These are phyloP conservation scores for Chloroclysta siterata DNA, from an alignment of 2,888 invertebrate genomes.

Conservation along the genomic window DNA sequence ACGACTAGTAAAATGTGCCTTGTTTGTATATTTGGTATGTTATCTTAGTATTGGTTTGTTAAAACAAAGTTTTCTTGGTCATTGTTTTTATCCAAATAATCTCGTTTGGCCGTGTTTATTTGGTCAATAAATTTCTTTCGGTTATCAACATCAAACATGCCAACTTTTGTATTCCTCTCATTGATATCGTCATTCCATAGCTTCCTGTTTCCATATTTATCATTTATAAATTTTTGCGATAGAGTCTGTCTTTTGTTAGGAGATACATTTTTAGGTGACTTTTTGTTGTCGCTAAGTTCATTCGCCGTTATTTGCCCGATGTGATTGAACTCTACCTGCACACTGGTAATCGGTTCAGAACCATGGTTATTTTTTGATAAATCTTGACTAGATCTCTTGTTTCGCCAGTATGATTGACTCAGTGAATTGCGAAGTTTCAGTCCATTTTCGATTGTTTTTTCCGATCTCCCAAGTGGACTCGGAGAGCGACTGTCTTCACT, in stretches of 20 bases:
- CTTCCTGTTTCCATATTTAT: conserved; percentile 81
- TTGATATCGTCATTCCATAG: conserved; percentile 75
- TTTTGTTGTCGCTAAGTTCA: conserved; percentile 65
- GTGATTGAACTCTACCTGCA: conserved; percentile 80
- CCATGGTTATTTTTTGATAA: conserved; percentile 64
- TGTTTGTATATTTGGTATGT: conserved; percentile 37
- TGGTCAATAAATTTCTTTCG: conserved; percentile 73
- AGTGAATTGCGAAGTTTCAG: conserved; percentile 74
- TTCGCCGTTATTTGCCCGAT: conserved; percentile 75
- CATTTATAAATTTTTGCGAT: conserved; percentile 83
- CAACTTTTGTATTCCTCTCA: conserved; percentile 65
- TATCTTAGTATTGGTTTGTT: conserved; percentile 57
- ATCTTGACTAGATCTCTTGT: conserved; percentile 75
- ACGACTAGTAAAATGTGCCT: conserved; percentile 59
- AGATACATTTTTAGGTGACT: conserved; percentile 66
- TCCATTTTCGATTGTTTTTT: conserved; percentile 69
- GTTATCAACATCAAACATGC: conserved; percentile 66
- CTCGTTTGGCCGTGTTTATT: conserved; percentile 67
- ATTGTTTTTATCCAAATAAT: conserved; percentile 62
- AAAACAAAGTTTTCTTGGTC: conserved; percentile 60
- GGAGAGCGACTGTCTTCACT: conserved; percentile 87
- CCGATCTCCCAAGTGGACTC: conserved; percentile 77
- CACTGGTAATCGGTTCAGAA: conserved; percentile 63
- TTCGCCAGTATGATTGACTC: conserved; percentile 82
- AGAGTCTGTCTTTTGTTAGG: conserved; percentile 72